These are phyloP conservation scores for Sphinx pinastri DNA, from an alignment of 2,888 invertebrate species.

Conservation along the genomic window DNA sequence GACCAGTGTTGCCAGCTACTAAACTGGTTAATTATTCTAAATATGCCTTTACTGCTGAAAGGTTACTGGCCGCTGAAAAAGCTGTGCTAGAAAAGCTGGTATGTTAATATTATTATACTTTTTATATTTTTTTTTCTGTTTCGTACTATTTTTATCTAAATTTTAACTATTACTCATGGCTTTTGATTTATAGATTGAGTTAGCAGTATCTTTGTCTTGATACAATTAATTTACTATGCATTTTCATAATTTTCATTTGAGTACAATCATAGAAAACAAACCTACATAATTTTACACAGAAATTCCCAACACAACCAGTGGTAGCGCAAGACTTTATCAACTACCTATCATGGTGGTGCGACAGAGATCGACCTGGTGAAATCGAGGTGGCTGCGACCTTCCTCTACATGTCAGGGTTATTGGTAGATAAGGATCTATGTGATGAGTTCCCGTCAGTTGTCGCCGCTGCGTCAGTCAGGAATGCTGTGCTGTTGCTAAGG, in stretches of 20 bases:
- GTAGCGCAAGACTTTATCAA: conserved; percentile 66
- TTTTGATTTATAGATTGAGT: too few relatives aligned
- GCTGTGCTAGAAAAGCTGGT: conserved; percentile 59
- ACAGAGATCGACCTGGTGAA: conserved; percentile 49
- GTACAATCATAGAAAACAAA: too few relatives aligned
- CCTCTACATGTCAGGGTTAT: conserved; percentile 60
- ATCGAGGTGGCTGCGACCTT: conserved; percentile 68
- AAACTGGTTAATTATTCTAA: conserved; percentile 54
- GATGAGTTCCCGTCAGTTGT: conserved; percentile 63
- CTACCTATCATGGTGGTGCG: conserved; percentile 66
- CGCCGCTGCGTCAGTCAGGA: conserved; percentile 61
- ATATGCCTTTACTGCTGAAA: conserved; percentile 50
- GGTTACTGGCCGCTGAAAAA: conserved; percentile 56
- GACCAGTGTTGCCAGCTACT: conserved; percentile 45
- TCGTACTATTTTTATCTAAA: background rate
- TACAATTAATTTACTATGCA: too few relatives aligned
- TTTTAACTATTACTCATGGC: background rate
- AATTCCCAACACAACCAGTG: conserved; percentile 62
- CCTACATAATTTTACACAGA: conserved; percentile 43
- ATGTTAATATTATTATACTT: conserved; percentile 32
- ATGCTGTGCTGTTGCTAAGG: conserved; percentile 56
- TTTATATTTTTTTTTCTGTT: background rate
- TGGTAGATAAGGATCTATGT: conserved; percentile 57
- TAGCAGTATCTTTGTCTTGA: too few relatives aligned
- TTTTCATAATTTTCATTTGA: too few relatives aligned